Evolutionary conservation across 2,888 invertebrate genomes (phyloP).

Genomic region (Xestia xanthographa): DNA sequence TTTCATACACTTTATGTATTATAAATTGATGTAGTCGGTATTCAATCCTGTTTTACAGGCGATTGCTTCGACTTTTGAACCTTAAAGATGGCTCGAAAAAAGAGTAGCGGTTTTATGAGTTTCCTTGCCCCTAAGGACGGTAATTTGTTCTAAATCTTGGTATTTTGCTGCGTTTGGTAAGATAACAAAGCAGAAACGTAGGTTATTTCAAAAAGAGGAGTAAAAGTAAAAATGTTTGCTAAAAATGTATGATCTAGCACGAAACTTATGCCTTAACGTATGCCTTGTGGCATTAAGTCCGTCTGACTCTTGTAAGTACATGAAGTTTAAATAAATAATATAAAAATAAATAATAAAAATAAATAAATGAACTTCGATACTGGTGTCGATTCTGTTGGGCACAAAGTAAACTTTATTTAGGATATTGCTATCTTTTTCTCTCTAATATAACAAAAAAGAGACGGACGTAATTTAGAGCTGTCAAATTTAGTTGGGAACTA

Average conservation of each 20-base stretch:
- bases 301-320: too few relatives aligned
- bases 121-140: not conserved
- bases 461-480: too few relatives aligned
- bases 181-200: not conserved
- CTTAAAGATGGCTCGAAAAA: constrained; percentile 17
- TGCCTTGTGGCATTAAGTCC: too few relatives aligned
- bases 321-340: too few relatives aligned
- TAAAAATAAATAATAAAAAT: too few relatives aligned
- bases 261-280: too few relatives aligned
- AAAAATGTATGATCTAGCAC: not conserved
- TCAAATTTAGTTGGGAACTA: too few relatives aligned
- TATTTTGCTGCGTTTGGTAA: not conserved
- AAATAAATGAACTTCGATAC: too few relatives aligned
- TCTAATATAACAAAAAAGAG: too few relatives aligned
- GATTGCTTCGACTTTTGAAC: constrained; percentile 36
- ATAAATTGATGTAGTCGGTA: constrained; percentile 58
- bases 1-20: constrained; percentile 58
- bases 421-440: too few relatives aligned
- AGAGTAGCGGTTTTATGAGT: not conserved
- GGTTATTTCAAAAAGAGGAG: not conserved
- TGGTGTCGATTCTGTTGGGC: too few relatives aligned
- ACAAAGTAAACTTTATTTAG: too few relatives aligned
- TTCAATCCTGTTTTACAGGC: constrained; percentile 50
- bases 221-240: not conserved
- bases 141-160: not conserved